Conservation (phyloP, 2,888 invertebrate species). For the Hirtodrosophila histrioides region DNA sequence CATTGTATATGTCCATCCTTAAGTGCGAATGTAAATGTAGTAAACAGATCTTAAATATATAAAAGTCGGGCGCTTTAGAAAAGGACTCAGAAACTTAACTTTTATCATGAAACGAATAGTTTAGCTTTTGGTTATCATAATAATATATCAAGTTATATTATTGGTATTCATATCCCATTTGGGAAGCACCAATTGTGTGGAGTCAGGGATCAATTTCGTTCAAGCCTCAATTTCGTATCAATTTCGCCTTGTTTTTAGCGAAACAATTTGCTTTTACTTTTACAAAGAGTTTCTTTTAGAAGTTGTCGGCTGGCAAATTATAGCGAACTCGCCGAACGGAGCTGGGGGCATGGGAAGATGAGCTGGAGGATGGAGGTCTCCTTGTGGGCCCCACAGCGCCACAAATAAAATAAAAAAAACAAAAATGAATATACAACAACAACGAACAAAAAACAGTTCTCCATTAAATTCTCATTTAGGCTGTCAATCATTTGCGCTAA, state of each 20-base stretch:
- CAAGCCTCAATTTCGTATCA: constrained; percentile 72
- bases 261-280: constrained; percentile 75
- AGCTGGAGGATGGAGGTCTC: constrained; percentile 15
- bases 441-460: constrained; percentile 63
- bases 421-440: constrained; percentile 12
- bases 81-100: no score
- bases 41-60: no score
- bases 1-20: no score
- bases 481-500: constrained; percentile 83
- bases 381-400: constrained; percentile 48
- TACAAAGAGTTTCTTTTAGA: constrained; percentile 51
- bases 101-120: no score
- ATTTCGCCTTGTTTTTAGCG: constrained; percentile 57
- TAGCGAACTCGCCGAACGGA: constrained; percentile 35
- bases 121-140: no score
- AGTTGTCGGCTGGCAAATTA: constrained; percentile 65
- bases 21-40: no score
- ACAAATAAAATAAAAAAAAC: constrained; percentile 19
- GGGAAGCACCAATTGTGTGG: background rate
- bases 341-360: constrained; percentile 12
- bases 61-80: no score
- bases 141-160: no score
- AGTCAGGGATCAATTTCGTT: constrained; percentile 19
- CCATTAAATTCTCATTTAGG: constrained; percentile 84
- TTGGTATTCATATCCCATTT: no score